Percentiles rank a stretch among this genome's conserved stretches.
phyloP scores from a whole-genome alignment of 2,797 vertebrate genomes.

The Callimico goeldii region DNA sequence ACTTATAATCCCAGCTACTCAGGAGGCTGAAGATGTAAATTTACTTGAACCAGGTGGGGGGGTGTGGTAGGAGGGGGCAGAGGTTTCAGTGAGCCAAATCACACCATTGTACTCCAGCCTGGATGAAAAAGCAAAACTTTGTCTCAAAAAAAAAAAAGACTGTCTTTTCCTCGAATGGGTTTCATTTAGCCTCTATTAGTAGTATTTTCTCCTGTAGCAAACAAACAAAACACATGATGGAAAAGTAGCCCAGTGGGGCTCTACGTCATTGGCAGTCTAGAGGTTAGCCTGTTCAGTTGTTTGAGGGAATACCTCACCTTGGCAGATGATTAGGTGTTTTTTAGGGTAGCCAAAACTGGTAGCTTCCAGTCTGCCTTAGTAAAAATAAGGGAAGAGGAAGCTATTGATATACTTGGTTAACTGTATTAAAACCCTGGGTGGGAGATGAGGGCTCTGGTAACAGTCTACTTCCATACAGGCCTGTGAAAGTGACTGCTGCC shows the following conservation, averaged over 20 bases:
- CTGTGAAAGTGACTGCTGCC: neutral
- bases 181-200: neutral
- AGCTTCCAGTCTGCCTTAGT: constrained; percentile 24
- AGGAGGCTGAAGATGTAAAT: neutral
- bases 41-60: too few relatives aligned
- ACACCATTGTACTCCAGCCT: neutral
- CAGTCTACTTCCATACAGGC: neutral
- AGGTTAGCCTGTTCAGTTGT: neutral
- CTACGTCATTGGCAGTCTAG: neutral
- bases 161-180: neutral
- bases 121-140: neutral
- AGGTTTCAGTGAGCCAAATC: neutral
- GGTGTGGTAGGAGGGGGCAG: neutral
- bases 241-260: neutral
- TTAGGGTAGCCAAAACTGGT: neutral
- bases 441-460: neutral
- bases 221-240: neutral
- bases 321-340: neutral
- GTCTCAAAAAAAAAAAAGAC: neutral
- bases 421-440: neutral
- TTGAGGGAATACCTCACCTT: neutral
- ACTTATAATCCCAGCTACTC: neutral
- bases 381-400: constrained; percentile 21
- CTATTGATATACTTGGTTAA: neutral
- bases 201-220: neutral